Evolutionary conservation across 2,888 invertebrate genomes (phyloP).

Genomic region (Hemistola chrysoprasaria): DNA sequence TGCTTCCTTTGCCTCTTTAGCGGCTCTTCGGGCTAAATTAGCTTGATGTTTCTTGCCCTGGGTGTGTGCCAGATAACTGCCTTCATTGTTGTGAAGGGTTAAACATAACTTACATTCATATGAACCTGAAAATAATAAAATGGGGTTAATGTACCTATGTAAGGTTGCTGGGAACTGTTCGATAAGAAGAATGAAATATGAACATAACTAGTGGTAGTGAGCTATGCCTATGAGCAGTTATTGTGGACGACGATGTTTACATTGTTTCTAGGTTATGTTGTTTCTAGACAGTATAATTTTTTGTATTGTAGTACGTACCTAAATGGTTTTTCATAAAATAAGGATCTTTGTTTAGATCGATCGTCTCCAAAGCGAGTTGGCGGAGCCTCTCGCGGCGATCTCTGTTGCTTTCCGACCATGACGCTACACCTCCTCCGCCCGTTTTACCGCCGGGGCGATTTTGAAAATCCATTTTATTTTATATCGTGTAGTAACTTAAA

Average conservation of each 20-base stretch:
- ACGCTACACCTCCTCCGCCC: conserved; percentile 99
- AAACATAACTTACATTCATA: conserved; percentile 99
- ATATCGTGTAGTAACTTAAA: too few relatives aligned
- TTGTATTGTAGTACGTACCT: conserved; percentile 77
- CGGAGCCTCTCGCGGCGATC: conserved; percentile 97
- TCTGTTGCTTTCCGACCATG: conserved; percentile 98
- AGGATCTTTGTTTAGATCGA: conserved; percentile 99
- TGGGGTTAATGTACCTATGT: too few relatives aligned
- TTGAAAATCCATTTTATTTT: conserved; percentile 95
- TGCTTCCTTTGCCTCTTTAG: conserved; percentile 98
- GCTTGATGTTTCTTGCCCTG: conserved; percentile 99
- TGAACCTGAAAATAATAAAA: conserved; percentile 83
- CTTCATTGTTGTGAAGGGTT: conserved; percentile 99
- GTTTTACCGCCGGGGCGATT: conserved; percentile 99
- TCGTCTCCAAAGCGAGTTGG: conserved; percentile 98
- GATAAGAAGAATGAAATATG: too few relatives aligned
- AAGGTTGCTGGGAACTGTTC: too few relatives aligned
- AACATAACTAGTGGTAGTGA: too few relatives aligned
- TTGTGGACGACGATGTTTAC: conserved; percentile 10
- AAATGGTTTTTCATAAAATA: conserved; percentile 99
- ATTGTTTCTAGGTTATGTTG: conserved; percentile 22
- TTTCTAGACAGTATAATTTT: background rate
- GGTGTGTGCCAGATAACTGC: conserved; percentile 99
- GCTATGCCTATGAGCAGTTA: too few relatives aligned
- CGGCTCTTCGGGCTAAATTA: conserved; percentile 97